Base-by-base conservation (phyloP, 37 sponge, comb jelly and placozoan genomes). In the Ianthella basta region DNA sequence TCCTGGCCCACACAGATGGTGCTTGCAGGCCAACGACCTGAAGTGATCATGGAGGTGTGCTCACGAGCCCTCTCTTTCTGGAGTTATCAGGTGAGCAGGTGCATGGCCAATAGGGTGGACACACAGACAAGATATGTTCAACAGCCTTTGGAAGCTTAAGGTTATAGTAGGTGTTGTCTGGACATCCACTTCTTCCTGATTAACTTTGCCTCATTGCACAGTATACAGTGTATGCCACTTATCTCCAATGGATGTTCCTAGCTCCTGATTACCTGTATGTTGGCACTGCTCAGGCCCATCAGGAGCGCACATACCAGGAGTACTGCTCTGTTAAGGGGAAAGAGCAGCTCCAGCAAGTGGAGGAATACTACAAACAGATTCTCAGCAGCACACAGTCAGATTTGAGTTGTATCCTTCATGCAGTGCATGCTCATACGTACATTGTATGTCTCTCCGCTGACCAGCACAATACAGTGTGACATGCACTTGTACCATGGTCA, bases 21-120 rank as follows among this genome's bases (percentile, higher is more conserved):
- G 1, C 86, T 96, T 29, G 94, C 97, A 37, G 97, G 97, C 13
- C 95, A 89, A 57, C 79, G 92, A 72, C 97, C 97, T 41, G 97
- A 96, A 79, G 86, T 87, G 3, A 87, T 96, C 35, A 94, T 96
- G 95, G 97, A 96, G 77, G 89, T 96, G 2, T 91, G 90, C 53
- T 85, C 95, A 8, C 80, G 97, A 79, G 95, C 95, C 32, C 69
- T 96, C 55, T 88, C 97, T 27, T 94, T 96, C 39, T 96, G 97
- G 97, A 91, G 90, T 0, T 96, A 96, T 60, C 97, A 96, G 86
- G 94, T 93, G 38, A 29, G 54, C 21, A 29, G 1, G 1, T 20
- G 20, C 72, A 34, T 20, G 30, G 4, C 27, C n/a, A 29, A 72
- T 44, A 44, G 3, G 50, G 8, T 44, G 50, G 3, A 44, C 50